phyloP scores from a whole-genome alignment of 2,888 invertebrate genomes.

The Andrena chrysosceles region DNA sequence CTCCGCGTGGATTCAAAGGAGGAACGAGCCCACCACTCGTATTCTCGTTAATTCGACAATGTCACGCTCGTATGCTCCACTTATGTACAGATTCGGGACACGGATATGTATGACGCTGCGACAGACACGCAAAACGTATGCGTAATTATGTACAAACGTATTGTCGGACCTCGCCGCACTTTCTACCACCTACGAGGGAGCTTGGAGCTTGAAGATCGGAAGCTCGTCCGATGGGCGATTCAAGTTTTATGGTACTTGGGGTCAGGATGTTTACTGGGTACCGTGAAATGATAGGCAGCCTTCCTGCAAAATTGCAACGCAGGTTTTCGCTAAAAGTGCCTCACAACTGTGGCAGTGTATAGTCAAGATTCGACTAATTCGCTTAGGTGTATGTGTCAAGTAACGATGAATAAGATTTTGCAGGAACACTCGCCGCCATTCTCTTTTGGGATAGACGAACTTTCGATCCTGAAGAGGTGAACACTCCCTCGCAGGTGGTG shows the following conservation, averaged over 20 bases:
- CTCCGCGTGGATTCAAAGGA: background rate
- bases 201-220: slow-evolving; percentile 17
- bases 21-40: slow-evolving; percentile 30
- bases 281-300: background rate
- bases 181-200: slow-evolving; percentile 48
- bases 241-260: background rate
- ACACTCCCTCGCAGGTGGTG: slow-evolving; percentile 16
- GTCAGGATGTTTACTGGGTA: background rate
- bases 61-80: background rate
- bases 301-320: background rate
- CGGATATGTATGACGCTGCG: slow-evolving; percentile 76
- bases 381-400: background rate
- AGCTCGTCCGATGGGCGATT: slow-evolving; percentile 3
- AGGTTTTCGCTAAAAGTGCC: background rate
- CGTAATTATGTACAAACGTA: slow-evolving; percentile 64
- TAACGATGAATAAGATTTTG: background rate
- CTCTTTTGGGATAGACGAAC: background rate
- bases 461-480: slow-evolving; percentile 27
- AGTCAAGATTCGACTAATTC: background rate
- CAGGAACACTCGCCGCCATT: background rate
- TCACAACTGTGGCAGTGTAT: slow-evolving; percentile 36
- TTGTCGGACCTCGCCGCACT: slow-evolving; percentile 68
- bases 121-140: slow-evolving; percentile 64
- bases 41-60: slow-evolving; percentile 43
- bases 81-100: slow-evolving; percentile 72